These are phyloP conservation scores for Pelvicachromis taeniatus DNA, from an alignment of 2,113 vertebrate genomes.

Conservation along the genomic window DNA sequence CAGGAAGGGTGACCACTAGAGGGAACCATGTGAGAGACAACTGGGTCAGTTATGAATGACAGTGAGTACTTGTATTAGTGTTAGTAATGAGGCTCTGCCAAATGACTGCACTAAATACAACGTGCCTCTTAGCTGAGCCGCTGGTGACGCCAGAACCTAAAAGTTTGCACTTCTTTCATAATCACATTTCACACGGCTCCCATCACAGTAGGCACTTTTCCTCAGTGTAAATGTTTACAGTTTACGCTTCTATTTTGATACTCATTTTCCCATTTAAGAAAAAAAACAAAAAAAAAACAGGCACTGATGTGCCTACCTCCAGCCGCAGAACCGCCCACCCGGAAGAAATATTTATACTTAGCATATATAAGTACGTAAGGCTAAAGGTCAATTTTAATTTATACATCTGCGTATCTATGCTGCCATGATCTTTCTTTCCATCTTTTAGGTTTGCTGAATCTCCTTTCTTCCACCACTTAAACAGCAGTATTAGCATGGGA, in stretches of 20 bases:
- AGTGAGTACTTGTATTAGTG: not conserved
- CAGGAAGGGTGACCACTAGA: not conserved
- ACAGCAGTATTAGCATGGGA: constrained; percentile 17
- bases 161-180: not conserved
- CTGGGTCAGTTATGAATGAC: not conserved
- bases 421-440: not conserved
- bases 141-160: not conserved
- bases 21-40: not conserved
- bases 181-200: not conserved
- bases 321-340: not conserved
- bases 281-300: not conserved
- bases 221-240: not conserved
- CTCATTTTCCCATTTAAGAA: not conserved
- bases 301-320: not conserved
- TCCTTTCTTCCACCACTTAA: not conserved
- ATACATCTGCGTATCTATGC: not conserved
- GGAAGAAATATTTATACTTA: not conserved
- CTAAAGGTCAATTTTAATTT: not conserved
- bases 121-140: not conserved
- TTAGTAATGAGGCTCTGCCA: not conserved
- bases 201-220: not conserved
- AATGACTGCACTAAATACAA: not conserved
- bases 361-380: not conserved
- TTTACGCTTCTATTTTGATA: not conserved
- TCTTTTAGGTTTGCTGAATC: not conserved